Base-by-base conservation (phyloP, 1,140 invertebrate genomes). In the Brachionus asplanchnoidis region DNA sequence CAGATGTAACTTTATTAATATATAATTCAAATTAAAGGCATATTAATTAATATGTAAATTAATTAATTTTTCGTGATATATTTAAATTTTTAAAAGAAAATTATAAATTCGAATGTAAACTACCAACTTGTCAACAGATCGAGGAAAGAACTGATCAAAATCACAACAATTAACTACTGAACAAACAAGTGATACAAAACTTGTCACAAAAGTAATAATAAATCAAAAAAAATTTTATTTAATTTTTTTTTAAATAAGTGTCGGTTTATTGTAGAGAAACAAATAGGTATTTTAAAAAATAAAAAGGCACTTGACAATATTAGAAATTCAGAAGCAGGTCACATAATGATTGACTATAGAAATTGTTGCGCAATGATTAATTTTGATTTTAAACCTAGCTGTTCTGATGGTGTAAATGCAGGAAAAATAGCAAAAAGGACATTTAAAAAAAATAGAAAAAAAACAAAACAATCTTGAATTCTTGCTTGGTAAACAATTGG, bases 241-340 rank as follows among this genome's bases (percentile, higher is more conserved):
- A 36, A 68, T 36, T 68, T 68, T 68, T n/a, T n/a, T 32, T 68
- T 23, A 32, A 14, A 36, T 0, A 36, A 77, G 73, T 77, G 73
- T 77, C 73, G 44, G 23, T 77, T 77, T 77, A 50, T 77, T 50
- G 26, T 77, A 3, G 73, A 77, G 46, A 77, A 77, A 50, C 42
- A 77, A 50, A 26, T 77, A 1, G 20, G 44, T 50, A 50, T 26
- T 12, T 36, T 50, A 26, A 77, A 77, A 50, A 77, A 36, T 12
- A 36, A 36, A n/a, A 36, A 28, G 9, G 73, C 73, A 20, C 26
- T 77, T 20, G 73, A 77, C 46, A 46, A 77, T 77, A 77, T 77
- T 50, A 28, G 42, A 77, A 77, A 77, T 77, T 44, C 44, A 9
- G 20, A 77, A 50, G 20, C 32, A 23, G 73, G 73, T 50, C 73